Evolutionary conservation across 2,797 vertebrate species (phyloP).

Genomic region (Acomys russatus): DNA sequence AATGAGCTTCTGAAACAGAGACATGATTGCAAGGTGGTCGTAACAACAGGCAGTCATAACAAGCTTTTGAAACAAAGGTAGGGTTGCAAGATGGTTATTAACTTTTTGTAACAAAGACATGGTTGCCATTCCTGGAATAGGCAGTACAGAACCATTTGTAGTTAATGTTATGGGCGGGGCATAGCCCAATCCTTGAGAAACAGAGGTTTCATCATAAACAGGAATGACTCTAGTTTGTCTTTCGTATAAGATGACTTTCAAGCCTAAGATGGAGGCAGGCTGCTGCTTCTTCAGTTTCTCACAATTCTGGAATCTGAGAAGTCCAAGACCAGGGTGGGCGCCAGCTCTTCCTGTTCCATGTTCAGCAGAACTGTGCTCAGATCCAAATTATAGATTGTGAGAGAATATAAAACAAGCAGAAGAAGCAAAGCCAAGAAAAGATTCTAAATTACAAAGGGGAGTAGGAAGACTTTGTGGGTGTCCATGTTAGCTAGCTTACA

Average conservation of each 20-base stretch:
- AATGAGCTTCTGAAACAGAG: background rate
- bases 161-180: background rate
- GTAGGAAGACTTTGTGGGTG: background rate
- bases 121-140: background rate
- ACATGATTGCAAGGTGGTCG: background rate
- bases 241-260: background rate
- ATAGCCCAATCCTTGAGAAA: background rate
- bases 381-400: background rate
- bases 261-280: background rate
- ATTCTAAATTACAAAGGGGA: background rate
- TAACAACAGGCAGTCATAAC: background rate
- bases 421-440: conserved; percentile 17
- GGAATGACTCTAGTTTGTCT: background rate
- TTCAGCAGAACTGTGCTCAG: background rate
- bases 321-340: background rate
- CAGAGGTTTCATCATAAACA: background rate
- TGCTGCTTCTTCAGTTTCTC: background rate
- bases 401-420: background rate
- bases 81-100: background rate
- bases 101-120: background rate
- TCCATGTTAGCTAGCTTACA: background rate
- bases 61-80: background rate
- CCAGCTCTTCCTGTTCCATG: background rate
- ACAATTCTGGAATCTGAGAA: background rate
- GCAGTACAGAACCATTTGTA: background rate